A percentile compares a stretch with the other conserved stretches of the same genome.
Evolutionary conservation across 2,797 vertebrate species (phyloP).

Genomic region (Mionectes olivaceus): DNA sequence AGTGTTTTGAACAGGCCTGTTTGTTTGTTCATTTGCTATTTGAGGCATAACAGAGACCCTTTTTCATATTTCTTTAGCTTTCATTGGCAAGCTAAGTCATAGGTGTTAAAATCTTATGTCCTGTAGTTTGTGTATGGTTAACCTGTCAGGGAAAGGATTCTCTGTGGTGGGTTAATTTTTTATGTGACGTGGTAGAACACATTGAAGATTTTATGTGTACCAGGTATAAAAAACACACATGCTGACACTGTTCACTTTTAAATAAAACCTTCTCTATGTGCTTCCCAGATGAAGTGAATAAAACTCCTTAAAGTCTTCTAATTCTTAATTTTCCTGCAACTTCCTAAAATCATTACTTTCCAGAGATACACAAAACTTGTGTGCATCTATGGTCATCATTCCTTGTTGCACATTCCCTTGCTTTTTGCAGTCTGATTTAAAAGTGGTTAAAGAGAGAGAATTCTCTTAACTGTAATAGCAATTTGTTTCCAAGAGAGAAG

Average conservation of each 20-base stretch:
- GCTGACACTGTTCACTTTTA: background rate
- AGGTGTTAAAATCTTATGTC: background rate
- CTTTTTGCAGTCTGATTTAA: background rate
- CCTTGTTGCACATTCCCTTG: background rate
- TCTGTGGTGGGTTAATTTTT: background rate
- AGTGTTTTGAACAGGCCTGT: background rate
- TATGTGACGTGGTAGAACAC: background rate
- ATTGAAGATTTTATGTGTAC: background rate
- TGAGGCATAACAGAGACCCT: background rate
- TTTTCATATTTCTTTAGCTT: background rate
- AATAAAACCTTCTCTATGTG: background rate
- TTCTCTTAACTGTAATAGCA: background rate
- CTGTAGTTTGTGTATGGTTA: background rate
- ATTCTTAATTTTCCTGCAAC: background rate
- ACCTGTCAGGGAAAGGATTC: background rate
- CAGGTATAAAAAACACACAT: background rate
- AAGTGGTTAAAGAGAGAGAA: background rate
- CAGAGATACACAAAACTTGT: background rate
- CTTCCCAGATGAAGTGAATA: background rate
- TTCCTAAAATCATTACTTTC: background rate
- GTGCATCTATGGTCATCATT: background rate
- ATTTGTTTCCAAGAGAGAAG: background rate
- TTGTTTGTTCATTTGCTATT: background rate
- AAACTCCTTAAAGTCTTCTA: background rate
- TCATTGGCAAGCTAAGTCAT: background rate